Conservation (phyloP, 2,113 vertebrate genomes). For the Rattus rattus region DNA sequence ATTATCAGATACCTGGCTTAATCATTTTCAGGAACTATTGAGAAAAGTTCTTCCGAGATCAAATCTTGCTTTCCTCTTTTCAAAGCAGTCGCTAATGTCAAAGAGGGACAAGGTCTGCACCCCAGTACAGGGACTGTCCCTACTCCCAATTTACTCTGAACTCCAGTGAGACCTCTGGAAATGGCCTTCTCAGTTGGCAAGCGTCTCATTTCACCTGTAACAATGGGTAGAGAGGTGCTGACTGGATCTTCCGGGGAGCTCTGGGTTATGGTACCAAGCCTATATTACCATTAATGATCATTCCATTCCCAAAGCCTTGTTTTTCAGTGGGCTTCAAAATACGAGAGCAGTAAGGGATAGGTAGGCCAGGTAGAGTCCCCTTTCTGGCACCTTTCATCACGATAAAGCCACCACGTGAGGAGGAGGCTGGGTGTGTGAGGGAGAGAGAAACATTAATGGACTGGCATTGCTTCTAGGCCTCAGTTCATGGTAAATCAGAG, state of each 20-base stretch:
- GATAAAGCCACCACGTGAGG: not conserved
- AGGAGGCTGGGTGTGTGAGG: not conserved
- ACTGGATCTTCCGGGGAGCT: constrained; percentile 51
- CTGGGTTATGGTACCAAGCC: not conserved
- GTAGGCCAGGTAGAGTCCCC: not conserved
- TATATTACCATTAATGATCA: not conserved
- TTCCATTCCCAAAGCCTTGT: not conserved
- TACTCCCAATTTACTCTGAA: not conserved
- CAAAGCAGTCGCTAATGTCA: not conserved
- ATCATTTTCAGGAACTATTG: not conserved
- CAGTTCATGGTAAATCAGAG: not conserved
- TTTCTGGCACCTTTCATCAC: not conserved
- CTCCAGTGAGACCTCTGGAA: not conserved
- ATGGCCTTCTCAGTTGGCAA: not conserved
- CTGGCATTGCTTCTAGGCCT: not conserved
- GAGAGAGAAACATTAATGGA: not conserved
- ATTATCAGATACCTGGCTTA: not conserved
- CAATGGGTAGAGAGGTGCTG: not conserved
- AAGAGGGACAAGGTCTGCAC: not conserved
- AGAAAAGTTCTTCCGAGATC: constrained; percentile 52
- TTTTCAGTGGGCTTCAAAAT: constrained; percentile 48
- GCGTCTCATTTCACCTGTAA: constrained; percentile 46
- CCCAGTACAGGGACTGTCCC: not conserved
- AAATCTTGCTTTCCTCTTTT: constrained; percentile 33
- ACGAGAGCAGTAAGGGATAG: not conserved